Base-by-base conservation (phyloP, 1,140 invertebrate species). In the Caerostris extrusa region DNA sequence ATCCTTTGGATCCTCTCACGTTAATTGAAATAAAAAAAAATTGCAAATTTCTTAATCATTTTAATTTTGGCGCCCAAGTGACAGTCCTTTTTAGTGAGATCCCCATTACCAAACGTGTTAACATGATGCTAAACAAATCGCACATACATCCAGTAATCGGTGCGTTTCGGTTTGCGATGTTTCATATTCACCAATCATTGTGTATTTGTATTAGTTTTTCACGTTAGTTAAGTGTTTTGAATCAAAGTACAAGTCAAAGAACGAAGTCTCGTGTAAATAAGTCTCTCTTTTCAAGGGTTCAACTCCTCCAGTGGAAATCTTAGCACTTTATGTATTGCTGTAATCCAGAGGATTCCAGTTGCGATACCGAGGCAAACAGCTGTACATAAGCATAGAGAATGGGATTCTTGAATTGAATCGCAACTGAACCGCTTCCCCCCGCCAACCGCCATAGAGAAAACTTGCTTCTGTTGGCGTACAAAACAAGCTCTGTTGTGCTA, bases 161-260 rank as follows among this genome's bases (percentile, higher is more conserved):
- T 71, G 5, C 34, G 6, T 77, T 77, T 53, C 71, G 71, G 34
- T 77, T 77, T 34, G 34, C 67, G 87, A 57, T 81, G 90, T 83
- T 91, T 90, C 69, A 90, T 85, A 91, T 61, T 91, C 61, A 92
- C 82, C 58, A 83, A 17, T 93, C 91, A 86, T 93, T 83, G 34
- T 86, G 64, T 93, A 61, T 83, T 91, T 91, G 90, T 93, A 83
- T 93, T 93, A 87, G 91, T 86, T 86, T 77, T 64, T 92, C 90
- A 92, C 56, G 64, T 93, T 93, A 93, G 91, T 93, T 93, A 86
- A 77, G n/a, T 93, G 91, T 92, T 93, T 90, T 34, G 17, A 87
- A 93, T 93, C 91, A 93, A 93, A 93, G 91, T 93, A 93, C 64
- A 93, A 93, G 77, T 81, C 81, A 53, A 91, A 91, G 50, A 83